Evolutionary conservation across 2,888 invertebrate genomes (phyloP).

Genomic region (Scrobipalpa atriplicella): DNA sequence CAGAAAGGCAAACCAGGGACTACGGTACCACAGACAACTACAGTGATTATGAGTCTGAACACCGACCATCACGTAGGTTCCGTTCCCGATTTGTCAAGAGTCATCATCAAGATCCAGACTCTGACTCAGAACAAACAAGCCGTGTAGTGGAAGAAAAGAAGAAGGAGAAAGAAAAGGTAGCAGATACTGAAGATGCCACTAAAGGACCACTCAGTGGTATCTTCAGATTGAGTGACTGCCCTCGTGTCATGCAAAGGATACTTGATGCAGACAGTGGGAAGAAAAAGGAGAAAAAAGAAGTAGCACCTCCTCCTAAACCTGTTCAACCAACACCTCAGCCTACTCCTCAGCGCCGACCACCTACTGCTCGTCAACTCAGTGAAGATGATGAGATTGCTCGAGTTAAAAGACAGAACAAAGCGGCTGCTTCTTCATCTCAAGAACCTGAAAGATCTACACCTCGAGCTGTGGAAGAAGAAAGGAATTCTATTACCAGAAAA

Average conservation of each 20-base stretch:
- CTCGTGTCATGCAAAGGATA: conserved; percentile 94
- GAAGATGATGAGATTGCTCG: conserved; percentile 95
- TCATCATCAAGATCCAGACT: conserved; percentile 88
- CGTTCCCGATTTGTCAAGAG: conserved; percentile 87
- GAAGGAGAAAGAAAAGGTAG: conserved; percentile 86
- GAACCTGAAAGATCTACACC: conserved; percentile 83
- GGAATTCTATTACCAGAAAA: conserved; percentile 83
- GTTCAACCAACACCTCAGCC: conserved; percentile 82
- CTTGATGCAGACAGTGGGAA: conserved; percentile 89
- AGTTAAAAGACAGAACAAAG: conserved; percentile 93
- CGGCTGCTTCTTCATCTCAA: conserved; percentile 83
- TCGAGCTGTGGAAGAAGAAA: conserved; percentile 82
- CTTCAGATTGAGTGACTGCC: conserved; percentile 92
- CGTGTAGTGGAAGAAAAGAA: conserved; percentile 85
- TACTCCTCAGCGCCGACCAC: conserved; percentile 77
- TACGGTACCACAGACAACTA: conserved; percentile 85
- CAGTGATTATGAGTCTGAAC: conserved; percentile 86
- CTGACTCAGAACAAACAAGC: conserved; percentile 86
- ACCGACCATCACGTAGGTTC: conserved; percentile 86
- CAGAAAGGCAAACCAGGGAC: conserved; percentile 80
- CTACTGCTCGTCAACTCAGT: conserved; percentile 90
- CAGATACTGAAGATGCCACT: conserved; percentile 95
- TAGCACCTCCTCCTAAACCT: conserved; percentile 78
- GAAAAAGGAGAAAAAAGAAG: conserved; percentile 90
- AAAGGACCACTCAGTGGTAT: conserved; percentile 94